phyloP scores from a whole-genome alignment of 92 coral and sea anemone species.

The Zoanthus sociatus region DNA sequence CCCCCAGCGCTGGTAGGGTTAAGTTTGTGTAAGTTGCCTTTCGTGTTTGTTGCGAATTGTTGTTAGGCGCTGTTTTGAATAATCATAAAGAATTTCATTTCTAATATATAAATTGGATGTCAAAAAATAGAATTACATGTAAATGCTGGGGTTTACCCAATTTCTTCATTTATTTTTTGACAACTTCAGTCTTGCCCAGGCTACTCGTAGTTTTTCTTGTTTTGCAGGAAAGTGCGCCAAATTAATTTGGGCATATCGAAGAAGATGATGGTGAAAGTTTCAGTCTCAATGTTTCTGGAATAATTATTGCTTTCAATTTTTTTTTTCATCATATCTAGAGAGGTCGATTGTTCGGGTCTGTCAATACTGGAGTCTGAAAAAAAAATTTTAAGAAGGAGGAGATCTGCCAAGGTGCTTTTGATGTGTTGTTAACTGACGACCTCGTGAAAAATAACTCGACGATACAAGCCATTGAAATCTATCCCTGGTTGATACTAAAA shows the following conservation, averaged over 20 bases:
- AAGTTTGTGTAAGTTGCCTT: neutral
- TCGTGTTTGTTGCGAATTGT: neutral
- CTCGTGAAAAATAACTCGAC: too few species aligned
- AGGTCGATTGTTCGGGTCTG: constrained; percentile 1
- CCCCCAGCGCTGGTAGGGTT: too few species aligned
- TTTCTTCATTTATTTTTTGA: neutral
- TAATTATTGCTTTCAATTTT: neutral
- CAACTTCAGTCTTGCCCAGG: constrained; percentile 2
- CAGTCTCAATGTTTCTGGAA: constrained; percentile 18
- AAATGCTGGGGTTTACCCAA: neutral
- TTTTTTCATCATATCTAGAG: neutral
- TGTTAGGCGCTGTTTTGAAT: neutral
- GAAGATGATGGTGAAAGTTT: neutral
- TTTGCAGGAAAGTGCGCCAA: neutral
- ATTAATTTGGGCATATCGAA: neutral
- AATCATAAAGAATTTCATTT: neutral
- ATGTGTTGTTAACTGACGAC: too few species aligned
- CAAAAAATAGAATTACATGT: neutral
- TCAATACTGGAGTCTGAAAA: neutral
- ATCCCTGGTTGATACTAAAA: too few species aligned
- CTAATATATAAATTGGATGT: neutral
- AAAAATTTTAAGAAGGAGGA: too few species aligned
- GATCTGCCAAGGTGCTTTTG: too few species aligned
- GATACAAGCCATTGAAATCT: too few species aligned
- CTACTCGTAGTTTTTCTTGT: neutral